Conservation (phyloP, 2,888 invertebrate genomes). For the Caenorhabditis macrosperma region DNA sequence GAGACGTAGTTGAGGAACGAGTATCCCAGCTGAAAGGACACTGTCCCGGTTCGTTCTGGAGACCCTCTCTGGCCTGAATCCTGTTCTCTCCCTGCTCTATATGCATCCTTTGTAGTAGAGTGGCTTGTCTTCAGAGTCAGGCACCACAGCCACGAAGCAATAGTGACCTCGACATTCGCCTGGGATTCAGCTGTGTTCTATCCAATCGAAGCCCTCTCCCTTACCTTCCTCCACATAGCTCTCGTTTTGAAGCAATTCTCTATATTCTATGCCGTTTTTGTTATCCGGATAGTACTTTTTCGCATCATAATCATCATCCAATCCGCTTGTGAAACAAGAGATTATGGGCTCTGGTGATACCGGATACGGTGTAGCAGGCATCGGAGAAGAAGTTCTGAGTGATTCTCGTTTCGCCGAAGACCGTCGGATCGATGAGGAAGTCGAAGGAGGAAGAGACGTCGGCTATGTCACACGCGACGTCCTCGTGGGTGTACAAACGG, state of each 20-base stretch:
- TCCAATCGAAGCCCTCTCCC: neutral
- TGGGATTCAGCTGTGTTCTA: neutral
- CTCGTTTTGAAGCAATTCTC: neutral
- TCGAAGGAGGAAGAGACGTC: neutral
- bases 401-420: neutral
- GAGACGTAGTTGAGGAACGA: slow-evolving; percentile 7
- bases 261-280: slow-evolving; percentile 8
- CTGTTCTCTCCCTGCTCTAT: slow-evolving; percentile 17
- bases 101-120: slow-evolving; percentile 31
- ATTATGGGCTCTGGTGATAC: slow-evolving; percentile 10
- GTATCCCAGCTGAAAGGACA: slow-evolving; percentile 28
- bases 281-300: neutral
- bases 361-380: slow-evolving; percentile 27
- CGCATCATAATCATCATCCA: no score
- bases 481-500: no score
- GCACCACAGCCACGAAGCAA: slow-evolving; percentile 2
- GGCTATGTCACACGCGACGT: neutral
- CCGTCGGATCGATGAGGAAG: neutral
- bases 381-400: slow-evolving; percentile 3
- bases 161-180: slow-evolving; percentile 22
- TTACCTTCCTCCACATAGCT: slow-evolving; percentile 14
- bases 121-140: no score
- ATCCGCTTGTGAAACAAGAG: slow-evolving; percentile 18
- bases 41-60: neutral
- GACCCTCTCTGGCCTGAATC: neutral